These are phyloP conservation scores for Leptocoma aspasia DNA, from an alignment of 2,113 vertebrate genomes.

Conservation along the genomic window DNA sequence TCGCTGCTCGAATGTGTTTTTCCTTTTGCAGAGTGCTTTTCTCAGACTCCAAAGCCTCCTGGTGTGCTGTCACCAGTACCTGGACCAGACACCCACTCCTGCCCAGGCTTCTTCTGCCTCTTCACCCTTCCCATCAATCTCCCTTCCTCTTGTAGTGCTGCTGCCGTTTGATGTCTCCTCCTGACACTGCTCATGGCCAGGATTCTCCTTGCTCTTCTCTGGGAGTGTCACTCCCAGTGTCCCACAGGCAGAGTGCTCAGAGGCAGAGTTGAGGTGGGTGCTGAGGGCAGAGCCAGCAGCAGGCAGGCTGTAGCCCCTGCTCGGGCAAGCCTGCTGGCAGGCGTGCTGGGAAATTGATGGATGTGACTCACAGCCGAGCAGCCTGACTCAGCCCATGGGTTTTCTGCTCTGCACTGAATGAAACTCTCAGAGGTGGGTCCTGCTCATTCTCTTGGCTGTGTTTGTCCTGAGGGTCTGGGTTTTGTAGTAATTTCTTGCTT, in stretches of 20 bases:
- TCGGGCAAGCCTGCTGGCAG: background rate
- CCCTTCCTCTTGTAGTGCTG: background rate
- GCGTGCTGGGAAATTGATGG: background rate
- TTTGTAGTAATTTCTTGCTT: background rate
- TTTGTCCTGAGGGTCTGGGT: background rate
- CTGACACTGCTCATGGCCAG: background rate
- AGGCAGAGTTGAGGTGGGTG: rapidly evolving
- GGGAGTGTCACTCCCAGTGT: background rate
- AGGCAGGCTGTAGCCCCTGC: background rate
- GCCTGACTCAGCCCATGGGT: background rate
- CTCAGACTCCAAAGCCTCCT: background rate
- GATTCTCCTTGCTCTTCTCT: background rate
- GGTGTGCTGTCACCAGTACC: background rate
- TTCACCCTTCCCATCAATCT: background rate
- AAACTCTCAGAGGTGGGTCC: background rate
- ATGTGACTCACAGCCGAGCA: background rate
- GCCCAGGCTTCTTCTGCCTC: background rate
- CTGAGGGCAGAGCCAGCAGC: background rate
- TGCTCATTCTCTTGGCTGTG: rapidly evolving
- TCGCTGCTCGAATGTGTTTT: background rate
- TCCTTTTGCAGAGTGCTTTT: background rate
- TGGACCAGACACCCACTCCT: conserved; percentile 16
- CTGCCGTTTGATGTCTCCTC: background rate
- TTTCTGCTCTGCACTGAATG: background rate
- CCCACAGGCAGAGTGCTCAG: rapidly evolving